These are phyloP conservation scores for Pempheris klunzingeri DNA, from an alignment of 2,797 vertebrate genomes.

Conservation along the genomic window DNA sequence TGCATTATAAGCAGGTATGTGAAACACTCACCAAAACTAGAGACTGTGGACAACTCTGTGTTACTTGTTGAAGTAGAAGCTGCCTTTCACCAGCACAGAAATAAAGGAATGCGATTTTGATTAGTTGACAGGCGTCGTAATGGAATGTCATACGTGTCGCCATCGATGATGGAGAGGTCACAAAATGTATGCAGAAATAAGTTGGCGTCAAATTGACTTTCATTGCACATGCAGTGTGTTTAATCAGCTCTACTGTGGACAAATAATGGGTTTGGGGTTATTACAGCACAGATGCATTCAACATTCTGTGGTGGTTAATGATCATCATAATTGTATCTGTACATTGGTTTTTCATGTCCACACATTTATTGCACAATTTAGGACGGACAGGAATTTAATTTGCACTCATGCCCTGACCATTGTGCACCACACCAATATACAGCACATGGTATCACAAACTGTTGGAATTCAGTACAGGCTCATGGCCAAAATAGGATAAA, in stretches of 20 bases:
- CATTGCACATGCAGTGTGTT: neutral
- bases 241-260: conserved; percentile 1
- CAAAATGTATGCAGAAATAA: conserved; percentile 24
- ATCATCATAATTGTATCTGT: conserved; percentile 8
- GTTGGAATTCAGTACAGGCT: conserved; percentile 11
- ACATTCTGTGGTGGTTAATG: conserved; percentile 6
- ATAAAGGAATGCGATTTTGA: conserved; percentile 17
- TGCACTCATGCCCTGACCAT: neutral
- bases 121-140: conserved; percentile 19
- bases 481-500: neutral
- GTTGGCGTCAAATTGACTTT: conserved; percentile 1
- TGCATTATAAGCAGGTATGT: neutral
- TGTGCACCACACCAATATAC: neutral
- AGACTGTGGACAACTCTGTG: neutral
- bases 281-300: conserved; percentile 13
- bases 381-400: neutral
- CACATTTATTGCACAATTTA: conserved; percentile 14
- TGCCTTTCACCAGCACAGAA: neutral
- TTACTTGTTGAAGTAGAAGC: conserved; percentile 13
- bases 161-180: neutral
- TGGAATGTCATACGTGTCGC: conserved; percentile 20
- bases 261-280: conserved; percentile 7
- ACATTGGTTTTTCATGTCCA: neutral
- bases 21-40: neutral
- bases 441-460: conserved; percentile 2